Conservation (phyloP, 2,113 vertebrate species). For the Oncorhynchus clarkii region DNA sequence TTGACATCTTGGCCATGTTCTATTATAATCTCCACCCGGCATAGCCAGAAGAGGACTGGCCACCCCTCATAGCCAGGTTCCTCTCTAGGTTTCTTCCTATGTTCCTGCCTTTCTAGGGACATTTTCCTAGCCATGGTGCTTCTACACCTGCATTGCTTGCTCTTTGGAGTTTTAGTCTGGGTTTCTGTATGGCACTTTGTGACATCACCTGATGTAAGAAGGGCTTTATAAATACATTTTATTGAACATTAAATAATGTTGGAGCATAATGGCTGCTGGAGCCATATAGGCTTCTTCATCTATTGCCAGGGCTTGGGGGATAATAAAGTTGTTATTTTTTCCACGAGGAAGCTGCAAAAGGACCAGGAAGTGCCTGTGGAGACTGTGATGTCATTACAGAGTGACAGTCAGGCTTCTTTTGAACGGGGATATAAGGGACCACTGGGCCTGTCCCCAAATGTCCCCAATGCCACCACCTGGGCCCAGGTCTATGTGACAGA, state of each 20-base stretch:
- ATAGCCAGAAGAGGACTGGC: too few relatives aligned
- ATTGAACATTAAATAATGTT: neutral
- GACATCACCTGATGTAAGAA: too few relatives aligned
- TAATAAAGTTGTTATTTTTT: neutral
- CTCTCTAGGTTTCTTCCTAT: too few relatives aligned
- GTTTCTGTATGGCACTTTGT: too few relatives aligned
- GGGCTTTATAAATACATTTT: too few relatives aligned
- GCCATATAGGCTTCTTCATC: neutral
- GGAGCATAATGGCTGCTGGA: neutral
- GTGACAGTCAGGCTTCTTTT: neutral
- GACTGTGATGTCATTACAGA: neutral
- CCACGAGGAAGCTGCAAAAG: neutral
- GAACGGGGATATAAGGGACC: neutral
- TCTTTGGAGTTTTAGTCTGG: too few relatives aligned
- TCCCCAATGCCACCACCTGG: neutral
- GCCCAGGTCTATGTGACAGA: constrained; percentile 2
- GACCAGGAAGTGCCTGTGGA: neutral
- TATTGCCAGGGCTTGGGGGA: neutral
- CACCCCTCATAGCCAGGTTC: too few relatives aligned
- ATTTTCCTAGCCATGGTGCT: too few relatives aligned
- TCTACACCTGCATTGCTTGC: too few relatives aligned
- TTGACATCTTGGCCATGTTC: too few relatives aligned
- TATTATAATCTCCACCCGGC: too few relatives aligned
- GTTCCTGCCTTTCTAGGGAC: too few relatives aligned
- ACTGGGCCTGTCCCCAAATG: neutral